These are phyloP conservation scores for Threskiornis aethiopicus DNA, from an alignment of 2,797 vertebrate genomes.

Conservation along the genomic window DNA sequence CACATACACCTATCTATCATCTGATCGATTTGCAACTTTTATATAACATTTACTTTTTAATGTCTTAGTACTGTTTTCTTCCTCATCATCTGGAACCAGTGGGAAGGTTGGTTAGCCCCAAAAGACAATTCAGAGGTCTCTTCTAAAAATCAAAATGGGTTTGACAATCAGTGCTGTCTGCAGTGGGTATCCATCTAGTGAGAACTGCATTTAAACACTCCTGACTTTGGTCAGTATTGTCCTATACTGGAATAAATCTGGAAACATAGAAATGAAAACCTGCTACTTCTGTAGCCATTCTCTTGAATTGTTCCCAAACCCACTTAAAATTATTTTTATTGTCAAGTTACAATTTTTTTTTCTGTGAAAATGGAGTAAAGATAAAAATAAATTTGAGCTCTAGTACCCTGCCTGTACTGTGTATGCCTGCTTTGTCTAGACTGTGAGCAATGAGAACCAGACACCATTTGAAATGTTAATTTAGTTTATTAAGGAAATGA, in stretches of 20 bases:
- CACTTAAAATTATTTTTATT: neutral
- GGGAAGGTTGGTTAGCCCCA: neutral
- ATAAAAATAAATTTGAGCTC: neutral
- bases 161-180: neutral
- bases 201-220: neutral
- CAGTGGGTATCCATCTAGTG: neutral
- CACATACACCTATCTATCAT: neutral
- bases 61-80: neutral
- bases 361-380: slow-evolving; percentile 1
- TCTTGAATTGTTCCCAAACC: neutral
- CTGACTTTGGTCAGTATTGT: neutral
- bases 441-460: slow-evolving; percentile 24
- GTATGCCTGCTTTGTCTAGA: slow-evolving; percentile 36
- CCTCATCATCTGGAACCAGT: neutral
- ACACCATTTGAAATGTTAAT: slow-evolving; percentile 41
- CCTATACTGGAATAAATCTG: neutral
- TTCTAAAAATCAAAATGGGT: neutral
- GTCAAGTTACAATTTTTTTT: neutral
- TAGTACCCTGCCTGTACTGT: neutral
- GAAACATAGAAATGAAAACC: neutral
- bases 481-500: slow-evolving; percentile 38
- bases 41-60: neutral
- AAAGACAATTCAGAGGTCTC: neutral
- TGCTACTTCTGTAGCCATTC: neutral
- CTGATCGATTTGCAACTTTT: neutral